Conservation (phyloP, 2,113 vertebrate species). For the Gobius niger region DNA sequence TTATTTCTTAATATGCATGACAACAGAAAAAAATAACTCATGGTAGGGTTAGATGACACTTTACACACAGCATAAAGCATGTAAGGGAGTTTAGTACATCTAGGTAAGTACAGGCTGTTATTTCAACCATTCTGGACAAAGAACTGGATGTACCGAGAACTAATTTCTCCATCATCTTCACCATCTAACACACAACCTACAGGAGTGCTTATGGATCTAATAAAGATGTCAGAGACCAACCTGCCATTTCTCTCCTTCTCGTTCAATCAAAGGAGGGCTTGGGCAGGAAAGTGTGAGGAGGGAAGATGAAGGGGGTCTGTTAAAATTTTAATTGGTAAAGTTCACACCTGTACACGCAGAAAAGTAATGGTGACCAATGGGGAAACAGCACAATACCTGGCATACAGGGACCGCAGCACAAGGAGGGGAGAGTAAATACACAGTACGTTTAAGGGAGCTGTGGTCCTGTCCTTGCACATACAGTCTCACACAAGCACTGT, state of each 20-base stretch:
- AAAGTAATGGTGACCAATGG: constrained; percentile 84
- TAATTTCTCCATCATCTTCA: constrained; percentile 61
- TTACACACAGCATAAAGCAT: constrained; percentile 68
- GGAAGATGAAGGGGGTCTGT: constrained; percentile 79
- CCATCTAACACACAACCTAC: constrained; percentile 72
- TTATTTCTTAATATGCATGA: constrained; percentile 66
- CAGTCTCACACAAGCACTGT: constrained; percentile 98
- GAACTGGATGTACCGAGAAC: constrained; percentile 61
- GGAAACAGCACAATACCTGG: constrained; percentile 96
- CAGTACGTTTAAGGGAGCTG: constrained; percentile 68
- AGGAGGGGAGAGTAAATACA: constrained; percentile 88
- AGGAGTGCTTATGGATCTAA: constrained; percentile 65
- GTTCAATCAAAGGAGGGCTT: constrained; percentile 30
- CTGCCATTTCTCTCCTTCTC: constrained; percentile 38
- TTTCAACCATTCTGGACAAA: constrained; percentile 66
- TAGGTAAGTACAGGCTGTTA: constrained; percentile 70
- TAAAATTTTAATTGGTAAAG: constrained; percentile 80
- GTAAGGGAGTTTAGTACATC: constrained; percentile 70
- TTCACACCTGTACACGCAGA: constrained; percentile 92
- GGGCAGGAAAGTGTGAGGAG: constrained; percentile 67
- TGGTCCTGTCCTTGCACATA: constrained; percentile 80
- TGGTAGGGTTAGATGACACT: constrained; percentile 66
- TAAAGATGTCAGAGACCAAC: constrained; percentile 49
- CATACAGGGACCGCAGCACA: constrained; percentile 91
- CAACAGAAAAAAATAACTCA: constrained; percentile 71